These are phyloP conservation scores for Paradoxurus hermaphroditus DNA, from an alignment of 2,113 vertebrate species.

Conservation along the genomic window DNA sequence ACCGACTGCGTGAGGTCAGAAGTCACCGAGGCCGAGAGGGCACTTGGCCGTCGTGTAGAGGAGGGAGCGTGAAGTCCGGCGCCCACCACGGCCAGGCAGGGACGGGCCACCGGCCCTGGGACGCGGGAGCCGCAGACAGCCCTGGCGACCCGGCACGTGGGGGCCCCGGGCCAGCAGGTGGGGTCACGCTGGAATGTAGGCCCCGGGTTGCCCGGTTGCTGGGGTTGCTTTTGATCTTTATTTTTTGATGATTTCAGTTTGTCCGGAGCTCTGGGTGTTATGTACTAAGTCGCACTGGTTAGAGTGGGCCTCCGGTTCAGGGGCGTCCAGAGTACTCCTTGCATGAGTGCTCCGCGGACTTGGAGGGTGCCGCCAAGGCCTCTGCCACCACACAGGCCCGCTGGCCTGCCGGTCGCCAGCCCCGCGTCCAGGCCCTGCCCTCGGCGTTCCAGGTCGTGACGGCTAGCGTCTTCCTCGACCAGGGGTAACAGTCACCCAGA, in stretches of 20 bases:
- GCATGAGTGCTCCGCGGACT: no score
- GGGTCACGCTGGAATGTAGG: accelerated
- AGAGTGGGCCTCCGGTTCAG: neutral
- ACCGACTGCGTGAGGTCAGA: neutral
- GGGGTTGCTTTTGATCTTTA: neutral
- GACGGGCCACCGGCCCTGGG: neutral
- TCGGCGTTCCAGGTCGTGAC: accelerated
- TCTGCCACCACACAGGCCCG: accelerated
- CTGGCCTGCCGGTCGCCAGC: neutral
- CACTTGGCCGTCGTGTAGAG: neutral
- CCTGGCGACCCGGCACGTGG: neutral
- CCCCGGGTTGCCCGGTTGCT: neutral
- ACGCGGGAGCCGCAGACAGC: neutral
- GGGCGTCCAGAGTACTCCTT: neutral
- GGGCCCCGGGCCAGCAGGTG: neutral
- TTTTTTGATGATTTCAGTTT: neutral
- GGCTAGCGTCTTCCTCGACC: neutral
- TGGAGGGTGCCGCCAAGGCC: neutral
- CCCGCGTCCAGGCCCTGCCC: neutral
- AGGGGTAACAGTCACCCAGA: neutral
- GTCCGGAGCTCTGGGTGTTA: neutral
- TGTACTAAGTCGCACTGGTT: neutral
- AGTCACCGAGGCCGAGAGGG: neutral
- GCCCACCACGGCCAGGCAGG: neutral
- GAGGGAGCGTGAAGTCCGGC: accelerated